Percentiles rank a stretch among this genome's conserved stretches.
Conservation (phyloP, 2,888 invertebrate species). For the Tachina fera region DNA sequence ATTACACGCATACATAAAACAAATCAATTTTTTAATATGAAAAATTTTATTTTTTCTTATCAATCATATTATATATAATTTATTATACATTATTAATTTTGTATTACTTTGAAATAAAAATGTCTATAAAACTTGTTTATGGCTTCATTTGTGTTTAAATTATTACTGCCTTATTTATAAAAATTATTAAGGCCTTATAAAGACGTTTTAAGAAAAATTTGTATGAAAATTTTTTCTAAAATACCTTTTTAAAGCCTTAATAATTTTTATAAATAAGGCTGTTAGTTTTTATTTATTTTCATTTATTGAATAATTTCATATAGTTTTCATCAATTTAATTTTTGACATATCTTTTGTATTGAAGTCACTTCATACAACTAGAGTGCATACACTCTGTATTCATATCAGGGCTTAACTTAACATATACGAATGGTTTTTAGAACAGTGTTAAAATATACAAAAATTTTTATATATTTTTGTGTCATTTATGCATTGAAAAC, state of each 20-base stretch:
- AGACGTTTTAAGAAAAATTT: too few relatives aligned
- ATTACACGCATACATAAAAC: background rate
- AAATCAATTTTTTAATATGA: background rate
- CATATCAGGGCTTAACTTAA: conserved; percentile 17
- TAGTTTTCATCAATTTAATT: conserved; percentile 48
- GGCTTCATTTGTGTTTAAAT: conserved; percentile 25
- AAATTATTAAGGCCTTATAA: too few relatives aligned
- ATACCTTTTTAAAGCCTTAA: too few relatives aligned
- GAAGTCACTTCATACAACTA: conserved; percentile 29
- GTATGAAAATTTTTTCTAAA: too few relatives aligned
- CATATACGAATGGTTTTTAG: conserved; percentile 40
- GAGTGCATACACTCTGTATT: background rate
- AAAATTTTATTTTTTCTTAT: background rate
- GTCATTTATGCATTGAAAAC: conserved; percentile 79
- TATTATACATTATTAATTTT: conserved; percentile 42
- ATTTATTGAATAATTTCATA: conserved; percentile 34
- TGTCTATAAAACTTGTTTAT: conserved; percentile 17
- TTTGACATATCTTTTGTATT: conserved; percentile 45
- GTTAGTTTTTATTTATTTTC: conserved; percentile 41
- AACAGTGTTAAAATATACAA: conserved; percentile 70
- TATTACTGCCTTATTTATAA: too few relatives aligned
- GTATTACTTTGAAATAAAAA: background rate
- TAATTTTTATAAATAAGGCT: too few relatives aligned
- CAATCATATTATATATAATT: background rate
- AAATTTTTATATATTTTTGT: conserved; percentile 30